Evolutionary conservation across 1,140 invertebrate species (phyloP), one percentile per base, ranked within the genome.

Genomic region (Varroa destructor): DNA sequence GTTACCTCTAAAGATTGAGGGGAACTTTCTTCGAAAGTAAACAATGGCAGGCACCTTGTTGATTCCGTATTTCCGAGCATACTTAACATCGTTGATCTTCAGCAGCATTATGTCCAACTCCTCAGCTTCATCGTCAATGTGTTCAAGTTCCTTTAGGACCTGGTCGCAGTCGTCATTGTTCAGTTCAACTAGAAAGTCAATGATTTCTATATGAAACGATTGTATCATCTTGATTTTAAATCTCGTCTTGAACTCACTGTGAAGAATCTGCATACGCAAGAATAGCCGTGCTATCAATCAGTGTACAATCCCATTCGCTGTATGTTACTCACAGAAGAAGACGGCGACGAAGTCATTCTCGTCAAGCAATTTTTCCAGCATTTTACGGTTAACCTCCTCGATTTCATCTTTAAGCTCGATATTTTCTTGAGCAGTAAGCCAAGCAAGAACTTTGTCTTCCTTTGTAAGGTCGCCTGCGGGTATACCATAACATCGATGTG

Each of bases 381-480:
- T 94, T 81, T 93, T 92, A 56, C 88, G 85, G 79, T 94, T 95
- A 0, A 95, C 91, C 80, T 94, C 91, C 80, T 94, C 92, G 77
- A 96, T 95, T 85, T 95, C 91, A 79, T 93, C 93, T 82, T 93
- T 92, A 54, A 94, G 88, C 81, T 94, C 90, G 81, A 96, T 93
- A 40, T 93, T 89, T 79, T 96, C 91, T 79, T 93, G 90, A 12
- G 90, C 92, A 8, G 91, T 94, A 12, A 95, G 80, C 91, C 91
- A 96, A 73, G 86, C 84, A 0, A 93, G 81, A 43, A 94, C 86
- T 78, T 86, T 88, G 61, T 91, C 89, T 67, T 90, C 88, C 79
- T 93, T 89, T 58, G 85, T 86, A 46, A 93, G 79, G 78, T 93
- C 91, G n/a, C 91, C 82, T 83, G 61, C 3, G 73, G 10, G 72